These are phyloP conservation scores for Sycophila texana DNA, from an alignment of 2,888 invertebrate genomes.

Conservation along the genomic window DNA sequence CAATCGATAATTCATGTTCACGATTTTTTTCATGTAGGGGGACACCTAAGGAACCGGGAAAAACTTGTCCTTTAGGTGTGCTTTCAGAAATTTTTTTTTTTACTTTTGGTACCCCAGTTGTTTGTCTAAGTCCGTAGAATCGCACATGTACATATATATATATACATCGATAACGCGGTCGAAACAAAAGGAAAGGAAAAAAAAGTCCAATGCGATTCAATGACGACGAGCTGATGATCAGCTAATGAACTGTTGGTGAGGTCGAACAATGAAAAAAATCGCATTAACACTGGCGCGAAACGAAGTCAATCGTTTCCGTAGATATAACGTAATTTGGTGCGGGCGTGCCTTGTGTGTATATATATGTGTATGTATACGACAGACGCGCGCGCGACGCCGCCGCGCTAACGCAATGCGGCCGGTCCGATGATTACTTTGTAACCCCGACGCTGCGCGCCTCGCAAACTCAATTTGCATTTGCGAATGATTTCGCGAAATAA, in stretches of 20 bases:
- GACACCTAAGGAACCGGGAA: too few relatives aligned
- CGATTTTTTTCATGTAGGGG: too few relatives aligned
- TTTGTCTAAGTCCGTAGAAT: too few relatives aligned
- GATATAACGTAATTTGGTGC: slow-evolving; percentile 47
- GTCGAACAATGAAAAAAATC: slow-evolving; percentile 47
- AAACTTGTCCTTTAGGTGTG: too few relatives aligned
- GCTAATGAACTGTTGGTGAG: slow-evolving; percentile 22
- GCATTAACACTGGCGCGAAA: slow-evolving; percentile 37
- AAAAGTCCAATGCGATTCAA: neutral
- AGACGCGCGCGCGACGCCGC: slow-evolving; percentile 2
- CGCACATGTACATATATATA: too few relatives aligned
- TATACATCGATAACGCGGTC: neutral
- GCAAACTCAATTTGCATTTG: slow-evolving; percentile 47
- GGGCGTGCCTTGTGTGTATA: slow-evolving; percentile 9
- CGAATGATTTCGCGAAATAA: slow-evolving; percentile 35
- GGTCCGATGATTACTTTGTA: slow-evolving; percentile 53
- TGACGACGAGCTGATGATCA: slow-evolving; percentile 14
- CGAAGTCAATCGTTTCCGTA: slow-evolving; percentile 51
- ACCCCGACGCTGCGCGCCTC: slow-evolving; percentile 35
- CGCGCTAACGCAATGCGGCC: slow-evolving; percentile 45
- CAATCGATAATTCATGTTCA: too few relatives aligned
- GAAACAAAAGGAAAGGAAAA: neutral
- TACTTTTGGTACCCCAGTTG: too few relatives aligned
- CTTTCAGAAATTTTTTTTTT: too few relatives aligned
- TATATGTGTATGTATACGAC: slow-evolving; percentile 3